These are phyloP conservation scores for Platyrinchus mystaceus DNA, from an alignment of 2,797 vertebrate genomes.

Conservation along the genomic window DNA sequence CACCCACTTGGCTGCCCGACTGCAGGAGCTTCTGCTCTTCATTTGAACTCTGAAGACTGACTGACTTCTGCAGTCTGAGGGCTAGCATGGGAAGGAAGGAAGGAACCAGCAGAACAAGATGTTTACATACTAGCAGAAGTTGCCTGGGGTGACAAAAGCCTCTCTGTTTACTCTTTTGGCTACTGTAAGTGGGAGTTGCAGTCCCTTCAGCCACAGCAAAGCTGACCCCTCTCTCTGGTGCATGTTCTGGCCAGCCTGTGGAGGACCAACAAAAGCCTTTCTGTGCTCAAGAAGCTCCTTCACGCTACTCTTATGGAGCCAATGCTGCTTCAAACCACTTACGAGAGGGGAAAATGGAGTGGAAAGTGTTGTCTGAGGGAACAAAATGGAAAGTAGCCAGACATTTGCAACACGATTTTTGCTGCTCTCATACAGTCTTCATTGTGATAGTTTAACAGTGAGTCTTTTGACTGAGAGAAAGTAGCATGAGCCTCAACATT, in stretches of 20 bases:
- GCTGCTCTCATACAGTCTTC: neutral
- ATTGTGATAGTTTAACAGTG: neutral
- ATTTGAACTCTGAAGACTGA: neutral
- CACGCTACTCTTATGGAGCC: fast-evolving
- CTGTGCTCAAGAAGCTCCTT: neutral
- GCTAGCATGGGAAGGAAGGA: neutral
- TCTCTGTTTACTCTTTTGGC: neutral
- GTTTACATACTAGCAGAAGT: neutral
- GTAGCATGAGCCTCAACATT: neutral
- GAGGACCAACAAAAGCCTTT: neutral
- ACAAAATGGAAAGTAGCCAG: slow-evolving; percentile 36
- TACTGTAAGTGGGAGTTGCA: neutral
- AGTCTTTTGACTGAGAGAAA: slow-evolving; percentile 5
- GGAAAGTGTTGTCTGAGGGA: neutral
- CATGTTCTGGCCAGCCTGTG: neutral
- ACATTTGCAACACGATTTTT: neutral
- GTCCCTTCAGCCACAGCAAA: neutral
- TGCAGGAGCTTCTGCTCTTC: neutral
- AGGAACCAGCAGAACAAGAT: neutral
- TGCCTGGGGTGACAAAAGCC: neutral
- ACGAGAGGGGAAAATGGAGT: neutral
- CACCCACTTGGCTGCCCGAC: neutral
- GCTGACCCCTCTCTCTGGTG: neutral
- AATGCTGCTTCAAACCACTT: neutral
- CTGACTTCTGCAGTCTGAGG: neutral